phyloP scores from a whole-genome alignment of 2,888 invertebrate genomes.

The Dioctria rufipes region DNA sequence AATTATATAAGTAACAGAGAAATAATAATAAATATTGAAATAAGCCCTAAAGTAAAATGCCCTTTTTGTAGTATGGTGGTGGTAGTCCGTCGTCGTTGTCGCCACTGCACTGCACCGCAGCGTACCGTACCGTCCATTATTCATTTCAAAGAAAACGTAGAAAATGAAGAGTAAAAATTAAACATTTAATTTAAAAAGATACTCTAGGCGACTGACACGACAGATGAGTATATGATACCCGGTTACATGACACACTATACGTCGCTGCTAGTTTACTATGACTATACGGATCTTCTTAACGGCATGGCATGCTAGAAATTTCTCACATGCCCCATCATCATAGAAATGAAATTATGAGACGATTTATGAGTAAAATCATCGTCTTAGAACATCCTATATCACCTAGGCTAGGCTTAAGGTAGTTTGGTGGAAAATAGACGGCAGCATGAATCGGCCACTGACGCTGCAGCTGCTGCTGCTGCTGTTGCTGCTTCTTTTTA shows the following conservation, averaged over 20 bases:
- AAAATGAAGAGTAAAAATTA: constrained; percentile 8
- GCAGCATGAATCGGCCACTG: constrained; percentile 12
- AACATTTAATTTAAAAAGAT: constrained; percentile 26
- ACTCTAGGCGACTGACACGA: no score
- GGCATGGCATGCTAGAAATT: constrained; percentile 10
- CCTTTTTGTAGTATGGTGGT: not conserved
- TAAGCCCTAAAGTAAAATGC: not conserved
- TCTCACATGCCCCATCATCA: constrained; percentile 36
- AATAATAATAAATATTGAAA: not conserved
- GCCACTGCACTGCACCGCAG: no score
- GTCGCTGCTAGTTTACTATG: no score
- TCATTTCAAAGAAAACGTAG: constrained; percentile 7
- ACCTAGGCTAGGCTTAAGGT: not conserved
- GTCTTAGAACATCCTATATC: constrained; percentile 9
- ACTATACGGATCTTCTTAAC: not conserved
- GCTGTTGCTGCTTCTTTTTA: not conserved
- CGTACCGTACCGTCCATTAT: not conserved
- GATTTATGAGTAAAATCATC: constrained; percentile 44
- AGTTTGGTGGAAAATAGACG: not conserved
- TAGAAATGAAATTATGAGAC: constrained; percentile 42
- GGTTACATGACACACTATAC: no score
- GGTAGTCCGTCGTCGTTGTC: not conserved
- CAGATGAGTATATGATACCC: no score
- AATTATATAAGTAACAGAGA: not conserved
- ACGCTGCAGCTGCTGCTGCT: no score